phyloP scores from a whole-genome alignment of 1,140 invertebrate species.

The Cyphomyrmex costatus region DNA sequence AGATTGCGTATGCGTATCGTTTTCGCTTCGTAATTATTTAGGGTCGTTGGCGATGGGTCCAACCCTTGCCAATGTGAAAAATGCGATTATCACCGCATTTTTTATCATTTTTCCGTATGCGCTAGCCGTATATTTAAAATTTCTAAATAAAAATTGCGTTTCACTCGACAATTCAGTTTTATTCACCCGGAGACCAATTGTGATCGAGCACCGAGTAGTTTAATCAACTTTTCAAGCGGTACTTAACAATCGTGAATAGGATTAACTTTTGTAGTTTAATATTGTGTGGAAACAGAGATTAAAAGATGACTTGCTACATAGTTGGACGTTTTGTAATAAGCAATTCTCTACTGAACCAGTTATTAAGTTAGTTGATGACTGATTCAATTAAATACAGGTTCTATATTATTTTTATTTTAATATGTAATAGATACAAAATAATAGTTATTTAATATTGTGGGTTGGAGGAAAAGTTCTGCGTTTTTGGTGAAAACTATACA shows the following conservation, averaged over 20 bases:
- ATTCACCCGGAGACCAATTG: background rate
- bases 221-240: background rate
- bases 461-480: too few relatives aligned
- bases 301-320: background rate
- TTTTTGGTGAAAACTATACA: too few relatives aligned
- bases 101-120: background rate
- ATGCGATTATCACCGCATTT: slow-evolving; percentile 1
- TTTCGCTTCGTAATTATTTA: slow-evolving; percentile 24
- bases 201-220: background rate
- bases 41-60: background rate
- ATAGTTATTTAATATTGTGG: too few relatives aligned
- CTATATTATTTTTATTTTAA: too few relatives aligned
- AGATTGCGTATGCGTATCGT: background rate
- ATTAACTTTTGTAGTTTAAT: background rate
- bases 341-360: background rate
- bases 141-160: slow-evolving; percentile 46
- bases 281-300: background rate
- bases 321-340: background rate
- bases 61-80: background rate
- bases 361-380: too few relatives aligned
- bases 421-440: too few relatives aligned
- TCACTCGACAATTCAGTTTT: background rate
- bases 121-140: slow-evolving; percentile 43
- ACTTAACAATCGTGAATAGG: background rate
- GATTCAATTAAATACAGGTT: too few relatives aligned